phyloP scores from a whole-genome alignment of 2,888 invertebrate species.

The Aproaerema taeniolella region DNA sequence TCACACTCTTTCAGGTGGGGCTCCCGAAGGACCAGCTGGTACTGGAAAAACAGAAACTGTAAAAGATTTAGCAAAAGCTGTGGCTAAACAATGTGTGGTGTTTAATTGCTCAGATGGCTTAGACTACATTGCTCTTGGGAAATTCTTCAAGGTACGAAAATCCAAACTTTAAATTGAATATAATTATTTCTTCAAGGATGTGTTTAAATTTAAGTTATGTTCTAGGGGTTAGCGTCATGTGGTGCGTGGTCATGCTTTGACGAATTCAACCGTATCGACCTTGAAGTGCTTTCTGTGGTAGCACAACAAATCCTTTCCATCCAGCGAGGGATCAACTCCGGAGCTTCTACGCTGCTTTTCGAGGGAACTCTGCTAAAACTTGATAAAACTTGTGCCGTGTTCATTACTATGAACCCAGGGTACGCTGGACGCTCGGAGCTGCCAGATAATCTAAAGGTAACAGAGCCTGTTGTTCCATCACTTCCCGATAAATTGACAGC shows the following conservation, averaged over 20 bases:
- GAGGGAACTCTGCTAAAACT: constrained; percentile 92
- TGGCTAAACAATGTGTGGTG: constrained; percentile 97
- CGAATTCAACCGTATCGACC: constrained; percentile 96
- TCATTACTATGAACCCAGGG: constrained; percentile 97
- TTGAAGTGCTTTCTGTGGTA: constrained; percentile 95
- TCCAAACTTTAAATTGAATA: background rate
- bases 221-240: constrained; percentile 90
- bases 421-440: constrained; percentile 95
- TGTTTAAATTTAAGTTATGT: background rate
- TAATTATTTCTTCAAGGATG: background rate
- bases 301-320: constrained; percentile 97
- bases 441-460: constrained; percentile 95
- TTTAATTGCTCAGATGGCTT: constrained; percentile 97
- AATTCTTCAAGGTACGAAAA: constrained; percentile 86
- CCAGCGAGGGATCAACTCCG: constrained; percentile 91
- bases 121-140: constrained; percentile 95
- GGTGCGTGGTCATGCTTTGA: constrained; percentile 98
- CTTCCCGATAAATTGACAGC: too few relatives aligned
- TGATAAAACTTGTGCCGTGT: constrained; percentile 93
- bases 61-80: constrained; percentile 96
- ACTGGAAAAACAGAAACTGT: constrained; percentile 95
- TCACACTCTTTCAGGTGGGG: too few relatives aligned
- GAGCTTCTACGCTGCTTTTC: constrained; percentile 85
- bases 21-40: constrained; percentile 90
- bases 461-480: background rate